phyloP scores from a whole-genome alignment of 2,888 invertebrate genomes.

The Isoperla grammatica region DNA sequence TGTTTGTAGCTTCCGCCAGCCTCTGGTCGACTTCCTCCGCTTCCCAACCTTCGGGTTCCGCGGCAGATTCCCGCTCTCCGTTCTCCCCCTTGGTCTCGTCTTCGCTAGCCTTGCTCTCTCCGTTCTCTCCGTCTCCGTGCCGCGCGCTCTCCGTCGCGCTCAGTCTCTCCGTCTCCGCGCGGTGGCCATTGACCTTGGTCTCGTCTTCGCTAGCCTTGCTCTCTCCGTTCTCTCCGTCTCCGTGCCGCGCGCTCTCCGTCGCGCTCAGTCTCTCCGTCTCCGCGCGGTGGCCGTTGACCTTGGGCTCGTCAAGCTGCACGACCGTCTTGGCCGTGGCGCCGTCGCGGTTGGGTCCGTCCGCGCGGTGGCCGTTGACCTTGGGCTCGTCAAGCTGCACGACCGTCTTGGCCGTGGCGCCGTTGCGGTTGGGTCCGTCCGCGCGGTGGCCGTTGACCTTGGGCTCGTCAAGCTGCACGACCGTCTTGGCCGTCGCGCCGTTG shows the following conservation, averaged over 20 bases:
- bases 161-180: neutral
- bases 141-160: neutral
- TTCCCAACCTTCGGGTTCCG: too few relatives aligned
- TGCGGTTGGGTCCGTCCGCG: neutral
- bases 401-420: neutral
- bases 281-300: too few relatives aligned
- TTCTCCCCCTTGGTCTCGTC: too few relatives aligned
- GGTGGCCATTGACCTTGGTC: too few relatives aligned
- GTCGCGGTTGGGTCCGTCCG: neutral
- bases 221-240: too few relatives aligned
- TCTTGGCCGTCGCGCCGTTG: neutral
- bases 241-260: too few relatives aligned
- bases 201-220: too few relatives aligned
- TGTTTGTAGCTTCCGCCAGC: too few relatives aligned
- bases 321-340: neutral
- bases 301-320: neutral
- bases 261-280: neutral
- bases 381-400: neutral
- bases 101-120: too few relatives aligned
- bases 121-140: too few relatives aligned
- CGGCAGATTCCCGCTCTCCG: too few relatives aligned
- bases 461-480: neutral
- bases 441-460: constrained; percentile 10
- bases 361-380: constrained; percentile 1
- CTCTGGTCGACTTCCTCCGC: too few relatives aligned